Conservation (phyloP, 2,888 invertebrate species). For the Dexiosoma caninum region DNA sequence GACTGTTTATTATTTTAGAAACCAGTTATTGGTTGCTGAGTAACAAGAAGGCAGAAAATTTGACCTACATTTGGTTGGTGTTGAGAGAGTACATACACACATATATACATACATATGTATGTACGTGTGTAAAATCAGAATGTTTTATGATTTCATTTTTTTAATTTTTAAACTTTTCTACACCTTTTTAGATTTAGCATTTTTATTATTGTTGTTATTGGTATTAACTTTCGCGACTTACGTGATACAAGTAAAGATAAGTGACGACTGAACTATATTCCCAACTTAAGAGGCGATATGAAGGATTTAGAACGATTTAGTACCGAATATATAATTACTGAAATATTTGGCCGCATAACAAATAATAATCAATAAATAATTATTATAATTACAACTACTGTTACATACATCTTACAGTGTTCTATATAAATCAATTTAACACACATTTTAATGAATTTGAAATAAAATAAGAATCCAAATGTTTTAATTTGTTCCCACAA, state of each 20-base stretch:
- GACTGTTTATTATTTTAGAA: conserved; percentile 60
- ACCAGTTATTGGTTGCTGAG: conserved; percentile 56
- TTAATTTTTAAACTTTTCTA: conserved; percentile 34
- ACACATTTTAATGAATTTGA: too few species aligned
- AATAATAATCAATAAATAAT: too few species aligned
- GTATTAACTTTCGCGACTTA: conserved; percentile 57
- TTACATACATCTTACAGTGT: too few species aligned
- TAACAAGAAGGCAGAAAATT: conserved; percentile 53
- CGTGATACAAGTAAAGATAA: conserved; percentile 46
- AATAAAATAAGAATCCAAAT: too few species aligned
- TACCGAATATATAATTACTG: too few species aligned
- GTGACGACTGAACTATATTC: background rate
- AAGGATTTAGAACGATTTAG: too few species aligned
- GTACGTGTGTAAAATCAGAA: conserved; percentile 71
- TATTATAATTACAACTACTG: too few species aligned
- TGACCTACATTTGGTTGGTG: conserved; percentile 59
- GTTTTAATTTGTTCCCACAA: too few species aligned
- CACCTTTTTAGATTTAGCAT: background rate
- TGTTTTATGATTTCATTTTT: conserved; percentile 70
- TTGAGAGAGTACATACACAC: conserved; percentile 1
- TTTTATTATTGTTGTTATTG: conserved; percentile 40
- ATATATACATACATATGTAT: conserved; percentile 10
- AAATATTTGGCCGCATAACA: too few species aligned
- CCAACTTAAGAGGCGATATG: too few species aligned
- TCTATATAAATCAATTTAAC: too few species aligned